Evolutionary conservation across 2,888 invertebrate species (phyloP).

Genomic region (Seira ritae): DNA sequence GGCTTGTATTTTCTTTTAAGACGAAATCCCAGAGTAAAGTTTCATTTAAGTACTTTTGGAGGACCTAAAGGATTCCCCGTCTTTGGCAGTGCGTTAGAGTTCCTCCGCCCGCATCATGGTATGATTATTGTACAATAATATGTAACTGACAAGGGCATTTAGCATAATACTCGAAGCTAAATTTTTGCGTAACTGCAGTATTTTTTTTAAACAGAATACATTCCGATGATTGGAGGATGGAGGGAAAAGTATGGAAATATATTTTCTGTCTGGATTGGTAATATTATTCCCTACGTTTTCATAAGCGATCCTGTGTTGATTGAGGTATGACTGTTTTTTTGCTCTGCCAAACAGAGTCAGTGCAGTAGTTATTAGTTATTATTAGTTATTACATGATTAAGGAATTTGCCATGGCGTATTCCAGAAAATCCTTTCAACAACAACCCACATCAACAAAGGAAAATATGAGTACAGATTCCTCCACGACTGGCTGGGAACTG

Average conservation of each 20-base stretch:
- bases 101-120: constrained; percentile 43
- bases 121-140: no score
- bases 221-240: constrained; percentile 43
- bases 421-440: constrained; percentile 61
- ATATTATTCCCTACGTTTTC: constrained; percentile 33
- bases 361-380: no score
- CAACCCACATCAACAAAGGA: constrained; percentile 48
- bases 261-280: constrained; percentile 44
- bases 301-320: constrained; percentile 19
- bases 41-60: constrained; percentile 1
- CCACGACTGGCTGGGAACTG: constrained; percentile 54
- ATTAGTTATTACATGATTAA: no score
- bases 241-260: constrained; percentile 22
- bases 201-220: no score
- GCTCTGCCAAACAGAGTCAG: no score
- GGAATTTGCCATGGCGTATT: neutral
- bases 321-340: no score
- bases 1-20: no score
- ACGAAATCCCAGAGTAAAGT: constrained; percentile 27
- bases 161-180: no score
- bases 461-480: constrained; percentile 37
- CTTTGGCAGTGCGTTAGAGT: constrained; percentile 18
- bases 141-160: no score
- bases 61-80: constrained; percentile 26
- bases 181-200: no score